phyloP scores from a whole-genome alignment of 2,888 invertebrate species.

The Hermodice carunculata region DNA sequence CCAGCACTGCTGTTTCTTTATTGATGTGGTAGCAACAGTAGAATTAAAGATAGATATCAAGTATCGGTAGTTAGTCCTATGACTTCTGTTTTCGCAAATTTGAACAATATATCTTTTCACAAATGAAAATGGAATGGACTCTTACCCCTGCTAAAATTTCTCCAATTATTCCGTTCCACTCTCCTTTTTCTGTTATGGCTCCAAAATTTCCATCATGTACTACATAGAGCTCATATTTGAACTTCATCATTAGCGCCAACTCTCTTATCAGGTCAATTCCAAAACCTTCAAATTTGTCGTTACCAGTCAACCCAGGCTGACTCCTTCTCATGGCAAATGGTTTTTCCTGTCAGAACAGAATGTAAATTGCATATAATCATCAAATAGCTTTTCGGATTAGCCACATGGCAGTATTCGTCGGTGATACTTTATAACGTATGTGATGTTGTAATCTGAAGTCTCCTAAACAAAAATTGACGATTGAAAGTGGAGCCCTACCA shows the following conservation, averaged over 20 bases:
- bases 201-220: conserved; percentile 65
- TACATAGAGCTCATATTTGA: conserved; percentile 59
- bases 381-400: no score
- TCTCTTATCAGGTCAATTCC: conserved; percentile 60
- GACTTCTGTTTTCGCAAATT: no score
- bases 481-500: no score
- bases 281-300: conserved; percentile 60
- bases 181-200: conserved; percentile 41
- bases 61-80: no score
- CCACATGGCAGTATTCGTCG: no score
- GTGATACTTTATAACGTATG: no score
- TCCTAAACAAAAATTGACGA: no score
- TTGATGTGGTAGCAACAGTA: no score
- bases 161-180: conserved; percentile 67
- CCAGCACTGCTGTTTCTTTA: no score
- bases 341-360: conserved; percentile 47
- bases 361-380: no score
- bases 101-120: background rate
- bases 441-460: no score
- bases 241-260: conserved; percentile 50
- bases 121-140: background rate
- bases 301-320: conserved; percentile 46
- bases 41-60: no score
- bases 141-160: conserved; percentile 62
- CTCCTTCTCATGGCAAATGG: conserved; percentile 61